Evolutionary conservation across 2,797 vertebrate species (phyloP).

Genomic region (Aldrovandia affinis): DNA sequence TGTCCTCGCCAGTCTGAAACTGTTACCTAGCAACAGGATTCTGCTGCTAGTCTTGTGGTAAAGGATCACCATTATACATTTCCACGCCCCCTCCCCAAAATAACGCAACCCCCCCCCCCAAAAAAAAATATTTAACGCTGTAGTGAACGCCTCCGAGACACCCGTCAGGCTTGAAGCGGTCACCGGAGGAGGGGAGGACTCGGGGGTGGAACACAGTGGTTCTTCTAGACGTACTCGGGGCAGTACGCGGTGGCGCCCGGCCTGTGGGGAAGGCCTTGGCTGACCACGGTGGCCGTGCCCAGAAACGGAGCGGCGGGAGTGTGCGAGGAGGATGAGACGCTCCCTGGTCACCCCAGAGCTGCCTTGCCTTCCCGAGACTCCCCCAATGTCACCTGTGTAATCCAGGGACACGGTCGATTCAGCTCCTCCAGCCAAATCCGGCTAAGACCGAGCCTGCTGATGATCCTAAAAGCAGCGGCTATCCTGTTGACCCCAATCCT

Average conservation of each 20-base stretch:
- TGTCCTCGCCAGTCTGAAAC: conserved; percentile 64
- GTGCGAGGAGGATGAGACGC: too few relatives aligned
- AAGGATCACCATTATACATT: conserved; percentile 58
- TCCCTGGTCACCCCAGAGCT: conserved; percentile 39
- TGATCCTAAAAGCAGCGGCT: conserved; percentile 77
- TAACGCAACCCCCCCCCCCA: not conserved
- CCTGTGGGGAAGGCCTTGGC: not conserved
- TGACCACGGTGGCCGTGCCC: not conserved
- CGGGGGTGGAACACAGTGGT: not conserved
- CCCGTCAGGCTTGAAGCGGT: conserved; percentile 46
- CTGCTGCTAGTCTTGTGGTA: conserved; percentile 62
- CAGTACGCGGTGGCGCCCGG: not conserved
- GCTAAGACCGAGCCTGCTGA: conserved; percentile 89
- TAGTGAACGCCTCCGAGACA: conserved; percentile 5
- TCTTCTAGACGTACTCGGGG: conserved; percentile 36
- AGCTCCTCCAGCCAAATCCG: conserved; percentile 86
- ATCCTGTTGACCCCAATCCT: conserved; percentile 80
- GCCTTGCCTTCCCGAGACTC: conserved; percentile 42
- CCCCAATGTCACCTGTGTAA: conserved; percentile 83
- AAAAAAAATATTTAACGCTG: not conserved
- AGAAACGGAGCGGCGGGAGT: too few relatives aligned
- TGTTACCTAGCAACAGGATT: conserved; percentile 75
- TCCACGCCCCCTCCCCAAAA: not conserved
- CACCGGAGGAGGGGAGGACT: conserved; percentile 27
- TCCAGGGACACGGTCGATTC: conserved; percentile 82